A percentile compares a stretch with the other conserved stretches of the same genome.
Evolutionary conservation across 2,797 vertebrate species (phyloP).

Genomic region (Lithobates pipiens): DNA sequence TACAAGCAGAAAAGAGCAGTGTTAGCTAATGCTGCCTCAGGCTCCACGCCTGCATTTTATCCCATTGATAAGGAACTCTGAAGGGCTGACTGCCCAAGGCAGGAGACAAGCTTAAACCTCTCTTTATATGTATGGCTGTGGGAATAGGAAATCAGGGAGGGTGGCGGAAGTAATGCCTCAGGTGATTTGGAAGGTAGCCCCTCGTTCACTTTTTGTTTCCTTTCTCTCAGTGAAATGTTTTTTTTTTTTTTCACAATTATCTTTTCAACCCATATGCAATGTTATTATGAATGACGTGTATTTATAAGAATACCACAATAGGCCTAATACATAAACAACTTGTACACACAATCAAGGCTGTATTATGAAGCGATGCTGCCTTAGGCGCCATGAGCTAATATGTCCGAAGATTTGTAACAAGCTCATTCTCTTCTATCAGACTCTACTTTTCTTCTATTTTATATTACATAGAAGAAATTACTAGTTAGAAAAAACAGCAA

Average conservation of each 20-base stretch:
- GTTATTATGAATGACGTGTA: neutral
- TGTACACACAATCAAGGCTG: neutral
- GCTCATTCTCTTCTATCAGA: neutral
- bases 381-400: neutral
- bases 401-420: neutral
- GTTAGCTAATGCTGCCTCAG: conserved; percentile 63
- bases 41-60: conserved; percentile 72
- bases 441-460: neutral
- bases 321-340: neutral
- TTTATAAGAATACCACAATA: conserved; percentile 3
- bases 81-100: conserved; percentile 68
- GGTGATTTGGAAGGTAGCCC: conserved; percentile 34
- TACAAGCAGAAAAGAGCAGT: conserved; percentile 27
- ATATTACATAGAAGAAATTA: neutral
- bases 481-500: neutral
- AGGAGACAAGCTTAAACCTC: conserved; percentile 72
- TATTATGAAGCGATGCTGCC: neutral
- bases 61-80: conserved; percentile 73
- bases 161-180: conserved; percentile 57
- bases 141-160: conserved; percentile 58
- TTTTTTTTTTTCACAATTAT: conserved; percentile 33
- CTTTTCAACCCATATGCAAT: conserved; percentile 17
- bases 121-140: conserved; percentile 65
- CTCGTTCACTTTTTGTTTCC: conserved; percentile 28
- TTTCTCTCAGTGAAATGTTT: conserved; percentile 23